Base-by-base conservation (phyloP, 2,888 invertebrate genomes). In the Cephonodes hylas region DNA sequence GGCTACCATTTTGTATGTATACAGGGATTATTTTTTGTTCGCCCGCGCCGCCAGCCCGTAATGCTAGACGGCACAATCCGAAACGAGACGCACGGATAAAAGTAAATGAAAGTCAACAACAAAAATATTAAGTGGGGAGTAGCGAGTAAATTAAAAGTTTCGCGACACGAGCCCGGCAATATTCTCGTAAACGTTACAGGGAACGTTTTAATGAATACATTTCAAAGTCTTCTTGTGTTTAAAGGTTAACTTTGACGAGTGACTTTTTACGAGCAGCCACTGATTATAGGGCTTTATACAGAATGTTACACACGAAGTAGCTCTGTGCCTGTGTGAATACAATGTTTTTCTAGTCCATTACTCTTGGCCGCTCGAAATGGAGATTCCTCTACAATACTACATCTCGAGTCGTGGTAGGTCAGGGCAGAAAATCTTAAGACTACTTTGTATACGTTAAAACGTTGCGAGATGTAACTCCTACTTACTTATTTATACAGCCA, bases 71-170 rank as follows among this genome's bases (percentile, higher is more conserved):
- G 18, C n/a, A 6, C 1, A 48, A 25, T 27, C n/a, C 48, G 48
- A 25, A 25, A 46, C 22, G 45, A 20, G 45, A 48, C 25, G 48
- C 23, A 6, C 25, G 48, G 48, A 48, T 25, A 25, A 48, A 48
- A 48, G 25, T 15, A 48, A 48, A 48, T 48, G 25, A 48, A 48
- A 48, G 48, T 48, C 48, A 48, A 48, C 48, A 48, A 48, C 38
- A 48, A 48, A 48, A n/a, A 56, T 63, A 59, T 59, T 7, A 46
- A 62, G 60, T 22, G 48, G 25, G 25, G 48, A 48, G 25, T n/a
- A 2, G 44, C 8, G 48, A 48, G 48, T 48, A 48, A 48, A 48
- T 48, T 48, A 27, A 48, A 48, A 48, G 15, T 48, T 45, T 27
- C 48, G 25, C 23, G 25, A 6, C 13, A 2, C 22, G 25, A 25